Evolutionary conservation across 2,888 invertebrate species (phyloP), one percentile per base, ranked within the genome.

Genomic region (Epirrita christyi): DNA sequence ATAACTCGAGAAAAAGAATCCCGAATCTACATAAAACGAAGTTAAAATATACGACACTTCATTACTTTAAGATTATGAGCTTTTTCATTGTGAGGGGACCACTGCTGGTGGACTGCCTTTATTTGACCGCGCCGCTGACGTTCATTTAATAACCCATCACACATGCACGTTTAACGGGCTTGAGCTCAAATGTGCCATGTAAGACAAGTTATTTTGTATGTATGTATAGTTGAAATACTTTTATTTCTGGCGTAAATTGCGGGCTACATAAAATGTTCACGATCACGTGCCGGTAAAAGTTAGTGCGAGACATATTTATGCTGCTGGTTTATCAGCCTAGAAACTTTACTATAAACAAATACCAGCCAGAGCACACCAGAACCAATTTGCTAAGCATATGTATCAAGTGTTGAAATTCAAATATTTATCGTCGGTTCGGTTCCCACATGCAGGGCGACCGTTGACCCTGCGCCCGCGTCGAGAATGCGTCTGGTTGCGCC

Each of bases 391-490:
- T 86, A 86, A 88, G 86, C 87, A 86, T 87, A 85, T 90, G 88
- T 86, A 86, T 89, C 84, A 86, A 87, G 89, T 90, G 89, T 89
- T 88, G 86, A 89, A 89, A 89, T 88, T 88, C 85, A 89, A 92
- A 90, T 89, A 89, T 91, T 89, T 90, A 92, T 90, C 84, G 85
- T 83, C 64, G 77, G 87, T 90, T 90, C 91, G n/a, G n/a, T n/a
- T n/a, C 85, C 91, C 85, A 84, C 77, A 81, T 76, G 83, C 82
- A 74, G 75, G 73, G 71, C 88, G 91, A 90, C 87, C 91, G 83
- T 92, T 92, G 91, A 92, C 91, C 88, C 87, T 86, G 80, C 76
- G 67, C 72, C 78, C 77, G 74, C 76, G 81, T 75, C 67, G 72
- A 76, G 79, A 77, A 83, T 81, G 83, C 81, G 83, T 80, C 82